phyloP scores from a whole-genome alignment of 2,113 vertebrate species.

The Rhabdomys dilectus region DNA sequence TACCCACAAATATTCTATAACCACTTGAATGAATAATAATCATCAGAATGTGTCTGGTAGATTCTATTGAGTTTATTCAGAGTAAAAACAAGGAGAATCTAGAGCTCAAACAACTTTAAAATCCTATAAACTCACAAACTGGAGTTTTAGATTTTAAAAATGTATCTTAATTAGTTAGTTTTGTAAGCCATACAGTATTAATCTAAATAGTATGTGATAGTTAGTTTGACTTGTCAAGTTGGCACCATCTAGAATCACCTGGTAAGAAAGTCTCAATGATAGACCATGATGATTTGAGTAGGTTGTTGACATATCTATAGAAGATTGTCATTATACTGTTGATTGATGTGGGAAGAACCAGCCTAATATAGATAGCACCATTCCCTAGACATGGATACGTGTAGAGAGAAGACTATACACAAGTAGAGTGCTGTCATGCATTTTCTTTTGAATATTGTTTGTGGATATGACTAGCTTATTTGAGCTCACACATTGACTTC shows the following conservation, averaged over 20 bases:
- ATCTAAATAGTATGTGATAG: background rate
- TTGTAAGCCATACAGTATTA: background rate
- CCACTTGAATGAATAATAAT: background rate
- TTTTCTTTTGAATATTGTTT: background rate
- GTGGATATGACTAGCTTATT: background rate
- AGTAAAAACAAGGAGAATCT: slow-evolving; percentile 38
- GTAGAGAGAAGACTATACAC: background rate
- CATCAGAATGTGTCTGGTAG: background rate
- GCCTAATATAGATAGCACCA: background rate
- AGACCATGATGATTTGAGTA: too few species aligned
- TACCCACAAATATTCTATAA: slow-evolving; percentile 23
- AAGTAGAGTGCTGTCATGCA: background rate
- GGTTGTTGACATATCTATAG: background rate
- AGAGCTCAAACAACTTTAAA: background rate
- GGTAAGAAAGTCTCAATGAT: background rate
- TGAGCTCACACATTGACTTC: background rate
- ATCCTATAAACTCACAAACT: background rate
- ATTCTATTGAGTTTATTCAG: background rate
- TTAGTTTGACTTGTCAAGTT: background rate
- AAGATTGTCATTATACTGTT: background rate
- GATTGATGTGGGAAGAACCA: background rate
- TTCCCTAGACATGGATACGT: background rate
- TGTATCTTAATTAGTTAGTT: background rate
- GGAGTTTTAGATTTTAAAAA: background rate
- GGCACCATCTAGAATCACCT: background rate